Percentiles rank a stretch among this genome's conserved stretches.
These are phyloP conservation scores for Lomographa bimaculata DNA, from an alignment of 2,888 invertebrate genomes.

Conservation along the genomic window DNA sequence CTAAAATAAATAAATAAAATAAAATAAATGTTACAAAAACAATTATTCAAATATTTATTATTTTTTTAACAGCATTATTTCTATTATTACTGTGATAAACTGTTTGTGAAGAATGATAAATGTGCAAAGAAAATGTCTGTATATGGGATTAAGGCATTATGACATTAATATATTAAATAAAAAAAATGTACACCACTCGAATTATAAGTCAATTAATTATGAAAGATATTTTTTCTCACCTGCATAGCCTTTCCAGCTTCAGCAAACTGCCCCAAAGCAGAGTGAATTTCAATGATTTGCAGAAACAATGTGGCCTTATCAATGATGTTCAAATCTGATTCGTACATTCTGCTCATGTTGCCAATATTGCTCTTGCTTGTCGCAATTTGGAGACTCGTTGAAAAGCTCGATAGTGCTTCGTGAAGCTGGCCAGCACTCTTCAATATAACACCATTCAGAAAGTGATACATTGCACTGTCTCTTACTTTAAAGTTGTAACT, in stretches of 20 bases:
- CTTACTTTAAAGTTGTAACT: conserved; percentile 96
- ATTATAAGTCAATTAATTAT: too few relatives aligned
- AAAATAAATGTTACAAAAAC: too few relatives aligned
- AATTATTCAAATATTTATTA: too few relatives aligned
- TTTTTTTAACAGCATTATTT: too few relatives aligned
- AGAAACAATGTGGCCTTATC: conserved; percentile 95
- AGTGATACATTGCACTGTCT: conserved; percentile 95
- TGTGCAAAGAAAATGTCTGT: too few relatives aligned
- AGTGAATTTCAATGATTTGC: conserved; percentile 92
- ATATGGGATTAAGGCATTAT: too few relatives aligned
- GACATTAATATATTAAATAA: too few relatives aligned
- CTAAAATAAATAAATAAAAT: too few relatives aligned
- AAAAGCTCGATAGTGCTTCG: conserved; percentile 89
- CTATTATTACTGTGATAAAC: too few relatives aligned
- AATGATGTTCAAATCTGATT: conserved; percentile 82
- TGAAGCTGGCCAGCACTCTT: conserved; percentile 88
- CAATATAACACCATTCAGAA: conserved; percentile 92
- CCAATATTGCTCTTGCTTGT: conserved; percentile 60
- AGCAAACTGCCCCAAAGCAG: conserved; percentile 86
- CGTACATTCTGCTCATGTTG: conserved; percentile 49
- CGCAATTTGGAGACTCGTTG: conserved; percentile 88
- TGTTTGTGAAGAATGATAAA: too few relatives aligned
- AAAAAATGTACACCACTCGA: too few relatives aligned
- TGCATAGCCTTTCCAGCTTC: conserved; percentile 93
- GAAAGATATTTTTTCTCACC: too few relatives aligned